Conservation (phyloP, 2,113 vertebrate genomes). For the Dryoscopus gambensis region DNA sequence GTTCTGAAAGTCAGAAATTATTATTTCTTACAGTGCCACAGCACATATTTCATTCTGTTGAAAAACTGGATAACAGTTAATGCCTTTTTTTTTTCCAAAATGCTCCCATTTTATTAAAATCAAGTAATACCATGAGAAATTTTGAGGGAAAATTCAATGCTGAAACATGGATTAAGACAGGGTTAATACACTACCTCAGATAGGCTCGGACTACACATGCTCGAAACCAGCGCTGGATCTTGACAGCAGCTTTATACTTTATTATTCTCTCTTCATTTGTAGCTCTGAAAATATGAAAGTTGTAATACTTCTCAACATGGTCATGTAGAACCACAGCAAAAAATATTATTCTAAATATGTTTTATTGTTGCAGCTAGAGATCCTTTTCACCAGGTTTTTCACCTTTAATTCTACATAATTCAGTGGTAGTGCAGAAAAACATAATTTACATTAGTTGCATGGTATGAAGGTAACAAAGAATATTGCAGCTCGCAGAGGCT, state of each 20-base stretch:
- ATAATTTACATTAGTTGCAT: background rate
- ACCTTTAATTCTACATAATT: background rate
- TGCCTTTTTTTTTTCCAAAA: background rate
- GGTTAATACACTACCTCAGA: slow-evolving; percentile 76
- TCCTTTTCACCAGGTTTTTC: background rate
- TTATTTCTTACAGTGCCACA: background rate
- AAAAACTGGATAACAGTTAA: background rate
- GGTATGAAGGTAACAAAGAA: background rate
- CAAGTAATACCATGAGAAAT: background rate
- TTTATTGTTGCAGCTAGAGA: background rate
- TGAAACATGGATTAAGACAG: background rate
- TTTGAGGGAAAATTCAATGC: background rate
- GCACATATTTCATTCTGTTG: background rate
- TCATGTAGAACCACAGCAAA: background rate
- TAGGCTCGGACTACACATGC: slow-evolving; percentile 79
- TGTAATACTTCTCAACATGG: background rate
- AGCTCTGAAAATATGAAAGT: slow-evolving; percentile 65
- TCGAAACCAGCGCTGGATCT: slow-evolving; percentile 90
- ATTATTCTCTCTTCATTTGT: slow-evolving; percentile 71
- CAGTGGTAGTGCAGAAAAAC: background rate
- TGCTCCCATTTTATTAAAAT: background rate
- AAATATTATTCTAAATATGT: background rate
- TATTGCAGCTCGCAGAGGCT: background rate
- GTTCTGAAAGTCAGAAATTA: background rate
- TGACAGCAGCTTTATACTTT: slow-evolving; percentile 75